Percentiles rank a stretch among this genome's conserved stretches.
Evolutionary conservation across 2,888 invertebrate species (phyloP).

Genomic region (Litoditis marina): DNA sequence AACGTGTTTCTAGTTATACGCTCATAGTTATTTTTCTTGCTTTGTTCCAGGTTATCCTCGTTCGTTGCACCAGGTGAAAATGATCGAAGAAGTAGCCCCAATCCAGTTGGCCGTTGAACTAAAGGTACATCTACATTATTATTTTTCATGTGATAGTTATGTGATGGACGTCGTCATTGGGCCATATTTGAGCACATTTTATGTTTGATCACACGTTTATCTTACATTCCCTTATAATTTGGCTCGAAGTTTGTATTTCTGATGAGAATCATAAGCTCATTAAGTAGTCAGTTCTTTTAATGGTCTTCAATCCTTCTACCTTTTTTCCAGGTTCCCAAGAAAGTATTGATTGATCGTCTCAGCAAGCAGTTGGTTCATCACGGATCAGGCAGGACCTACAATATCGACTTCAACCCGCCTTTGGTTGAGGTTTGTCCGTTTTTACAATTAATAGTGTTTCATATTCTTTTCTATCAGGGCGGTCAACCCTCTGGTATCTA

Average conservation of each 20-base stretch:
- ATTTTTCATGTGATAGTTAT: not conserved
- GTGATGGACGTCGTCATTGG: not conserved
- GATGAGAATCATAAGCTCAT: too few relatives aligned
- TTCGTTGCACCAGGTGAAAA: conserved; percentile 36
- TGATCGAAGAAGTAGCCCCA: conserved; percentile 39
- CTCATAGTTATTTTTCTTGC: too few relatives aligned
- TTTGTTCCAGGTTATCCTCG: conserved; percentile 31
- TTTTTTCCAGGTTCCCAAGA: conserved; percentile 30
- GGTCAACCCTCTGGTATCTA: not conserved
- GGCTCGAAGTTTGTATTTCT: not conserved
- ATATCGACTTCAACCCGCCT: conserved; percentile 93
- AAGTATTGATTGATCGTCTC: conserved; percentile 37
- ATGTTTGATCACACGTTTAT: not conserved
- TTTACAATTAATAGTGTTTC: not conserved
- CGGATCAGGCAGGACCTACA: conserved; percentile 76
- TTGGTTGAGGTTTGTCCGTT: conserved; percentile 65
- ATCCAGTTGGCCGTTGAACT: conserved; percentile 35
- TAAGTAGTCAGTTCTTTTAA: too few relatives aligned
- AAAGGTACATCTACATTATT: conserved; percentile 11
- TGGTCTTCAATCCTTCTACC: too few relatives aligned
- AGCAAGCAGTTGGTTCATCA: conserved; percentile 70
- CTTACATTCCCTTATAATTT: not conserved
- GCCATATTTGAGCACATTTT: not conserved
- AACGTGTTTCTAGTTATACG: too few relatives aligned
- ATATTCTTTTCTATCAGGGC: not conserved